Evolutionary conservation across 2,113 vertebrate genomes (phyloP).

Genomic region (Tragelaphus buxtoni): DNA sequence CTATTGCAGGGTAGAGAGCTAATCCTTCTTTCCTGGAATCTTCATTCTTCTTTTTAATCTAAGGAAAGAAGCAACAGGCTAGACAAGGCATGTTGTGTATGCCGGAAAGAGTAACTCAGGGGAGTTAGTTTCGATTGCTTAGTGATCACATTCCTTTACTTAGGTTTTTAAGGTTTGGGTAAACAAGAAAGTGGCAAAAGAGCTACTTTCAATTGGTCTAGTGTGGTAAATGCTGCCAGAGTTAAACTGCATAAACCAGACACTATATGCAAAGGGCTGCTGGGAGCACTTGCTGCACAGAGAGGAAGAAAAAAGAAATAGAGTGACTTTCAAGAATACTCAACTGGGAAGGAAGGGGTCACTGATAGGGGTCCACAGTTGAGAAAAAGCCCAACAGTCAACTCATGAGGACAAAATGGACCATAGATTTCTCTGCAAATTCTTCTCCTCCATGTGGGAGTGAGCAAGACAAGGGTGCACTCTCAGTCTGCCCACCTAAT

Average conservation of each 20-base stretch:
- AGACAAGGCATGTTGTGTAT: not conserved
- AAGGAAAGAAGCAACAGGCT: not conserved
- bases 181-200: not conserved
- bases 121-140: not conserved
- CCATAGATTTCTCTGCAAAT: not conserved
- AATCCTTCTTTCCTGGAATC: not conserved
- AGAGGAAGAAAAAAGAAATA: not conserved
- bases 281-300: not conserved
- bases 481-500: not conserved
- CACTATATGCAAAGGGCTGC: rapidly evolving
- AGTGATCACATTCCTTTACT: not conserved
- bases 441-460: not conserved
- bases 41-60: not conserved
- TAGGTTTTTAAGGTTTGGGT: not conserved
- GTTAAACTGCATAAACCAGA: not conserved
- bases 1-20: rapidly evolving
- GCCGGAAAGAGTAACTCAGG: not conserved
- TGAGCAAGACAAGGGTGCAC: too few relatives aligned
- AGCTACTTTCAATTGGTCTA: not conserved
- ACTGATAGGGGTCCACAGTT: too few relatives aligned
- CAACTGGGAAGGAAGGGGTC: not conserved
- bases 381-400: not conserved
- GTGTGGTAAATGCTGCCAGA: not conserved
- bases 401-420: too few relatives aligned
- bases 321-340: not conserved